These are phyloP conservation scores for Aleiodes alternator DNA, from an alignment of 2,888 invertebrate species.

Conservation along the genomic window DNA sequence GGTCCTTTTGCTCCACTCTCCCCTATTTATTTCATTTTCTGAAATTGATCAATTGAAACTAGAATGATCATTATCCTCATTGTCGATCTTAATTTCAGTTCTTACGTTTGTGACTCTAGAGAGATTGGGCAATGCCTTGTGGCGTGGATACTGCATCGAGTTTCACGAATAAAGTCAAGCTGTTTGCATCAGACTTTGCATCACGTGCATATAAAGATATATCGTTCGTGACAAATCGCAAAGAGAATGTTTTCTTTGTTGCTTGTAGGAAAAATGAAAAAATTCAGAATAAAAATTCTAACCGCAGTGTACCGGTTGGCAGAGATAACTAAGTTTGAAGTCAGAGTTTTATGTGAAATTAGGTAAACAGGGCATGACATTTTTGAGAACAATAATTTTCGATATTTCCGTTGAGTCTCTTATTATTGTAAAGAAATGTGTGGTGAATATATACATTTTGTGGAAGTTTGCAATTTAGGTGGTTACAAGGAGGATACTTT, in stretches of 20 bases:
- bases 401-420: neutral
- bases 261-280: neutral
- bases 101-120: neutral
- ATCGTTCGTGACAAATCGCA: constrained; percentile 29
- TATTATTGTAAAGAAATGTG: too few species aligned
- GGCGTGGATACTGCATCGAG: constrained; percentile 21
- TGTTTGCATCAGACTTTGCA: constrained; percentile 28
- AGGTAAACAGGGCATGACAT: constrained; percentile 24
- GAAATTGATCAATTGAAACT: neutral
- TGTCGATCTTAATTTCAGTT: constrained; percentile 2
- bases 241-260: constrained; percentile 32
- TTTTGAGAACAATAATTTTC: constrained; percentile 21
- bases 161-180: constrained; percentile 30
- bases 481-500: too few species aligned
- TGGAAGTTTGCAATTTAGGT: too few species aligned
- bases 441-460: too few species aligned
- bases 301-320: neutral
- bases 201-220: constrained; percentile 28
- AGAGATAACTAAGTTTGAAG: neutral
- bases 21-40: too few species aligned
- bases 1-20: too few species aligned
- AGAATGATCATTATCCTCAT: constrained; percentile 4
- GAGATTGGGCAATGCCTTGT: constrained; percentile 24
- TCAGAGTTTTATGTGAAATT: neutral
- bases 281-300: neutral